Evolutionary conservation across 1,140 invertebrate species (phyloP).

Genomic region (Aphelenchoides fujianensis): DNA sequence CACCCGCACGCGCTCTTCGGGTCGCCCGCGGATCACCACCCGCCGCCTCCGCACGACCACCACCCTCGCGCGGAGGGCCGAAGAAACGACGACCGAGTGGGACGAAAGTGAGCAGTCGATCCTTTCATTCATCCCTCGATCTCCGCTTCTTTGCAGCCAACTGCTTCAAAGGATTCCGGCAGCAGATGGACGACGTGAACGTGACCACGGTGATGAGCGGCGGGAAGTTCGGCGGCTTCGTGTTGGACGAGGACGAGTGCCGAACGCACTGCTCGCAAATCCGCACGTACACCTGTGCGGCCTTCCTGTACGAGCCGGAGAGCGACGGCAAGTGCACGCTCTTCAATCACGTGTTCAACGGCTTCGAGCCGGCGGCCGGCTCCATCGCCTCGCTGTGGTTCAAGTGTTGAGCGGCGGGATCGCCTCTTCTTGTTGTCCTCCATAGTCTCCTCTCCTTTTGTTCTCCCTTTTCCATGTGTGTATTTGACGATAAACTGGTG

Average conservation of each 20-base stretch:
- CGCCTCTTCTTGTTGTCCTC: constrained; percentile 12
- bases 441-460: background rate
- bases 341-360: constrained; percentile 27
- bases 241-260: constrained; percentile 26
- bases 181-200: background rate
- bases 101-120: no score
- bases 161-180: background rate
- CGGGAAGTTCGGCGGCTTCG: constrained; percentile 18
- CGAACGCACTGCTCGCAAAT: constrained; percentile 20
- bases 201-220: background rate
- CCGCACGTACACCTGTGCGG: constrained; percentile 16
- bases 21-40: background rate
- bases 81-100: no score
- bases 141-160: constrained; percentile 13
- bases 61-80: no score
- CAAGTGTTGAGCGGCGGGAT: constrained; percentile 28
- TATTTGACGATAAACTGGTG: constrained; percentile 11
- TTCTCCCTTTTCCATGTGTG: background rate
- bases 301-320: constrained; percentile 31
- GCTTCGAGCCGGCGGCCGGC: background rate
- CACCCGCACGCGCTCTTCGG: background rate
- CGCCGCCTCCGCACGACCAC: background rate
- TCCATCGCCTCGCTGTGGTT: constrained; percentile 28
- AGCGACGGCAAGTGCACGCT: constrained; percentile 33
- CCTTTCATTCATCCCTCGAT: background rate